phyloP scores from a whole-genome alignment of 2,888 invertebrate species.

The Drosophila flavopinicola region DNA sequence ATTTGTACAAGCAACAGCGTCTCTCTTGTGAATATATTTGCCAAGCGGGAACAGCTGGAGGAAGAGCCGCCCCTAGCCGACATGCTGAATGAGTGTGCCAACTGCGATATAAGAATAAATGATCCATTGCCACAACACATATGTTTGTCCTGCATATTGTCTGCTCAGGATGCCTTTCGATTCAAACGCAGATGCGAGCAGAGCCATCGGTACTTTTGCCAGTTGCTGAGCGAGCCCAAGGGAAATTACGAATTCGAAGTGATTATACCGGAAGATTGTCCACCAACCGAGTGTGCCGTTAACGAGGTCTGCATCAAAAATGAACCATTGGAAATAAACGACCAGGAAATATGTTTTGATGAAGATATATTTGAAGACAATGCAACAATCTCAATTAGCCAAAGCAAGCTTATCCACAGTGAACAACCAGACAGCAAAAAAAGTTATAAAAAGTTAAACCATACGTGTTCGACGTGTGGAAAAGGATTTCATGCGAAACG shows the following conservation, averaged over 20 bases:
- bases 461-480: no score
- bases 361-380: not conserved
- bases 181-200: constrained; percentile 26
- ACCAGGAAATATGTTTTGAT: not conserved
- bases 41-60: not conserved
- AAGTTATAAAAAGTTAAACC: no score
- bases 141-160: constrained; percentile 14
- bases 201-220: constrained; percentile 15
- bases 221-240: not conserved
- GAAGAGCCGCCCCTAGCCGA: constrained; percentile 20
- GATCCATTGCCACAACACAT: constrained; percentile 30
- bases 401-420: no score
- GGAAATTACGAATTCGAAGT: not conserved
- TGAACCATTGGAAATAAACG: not conserved
- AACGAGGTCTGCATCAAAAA: not conserved
- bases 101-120: constrained; percentile 7
- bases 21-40: constrained; percentile 24
- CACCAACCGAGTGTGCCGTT: no score
- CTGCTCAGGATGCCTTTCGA: constrained; percentile 21
- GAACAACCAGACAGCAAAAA: no score
- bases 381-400: no score
- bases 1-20: constrained; percentile 10
- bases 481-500: no score
- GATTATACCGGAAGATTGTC: not conserved
- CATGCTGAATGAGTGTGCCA: constrained; percentile 18